phyloP scores from a whole-genome alignment of 2,888 invertebrate genomes.

The Agelastica alni region DNA sequence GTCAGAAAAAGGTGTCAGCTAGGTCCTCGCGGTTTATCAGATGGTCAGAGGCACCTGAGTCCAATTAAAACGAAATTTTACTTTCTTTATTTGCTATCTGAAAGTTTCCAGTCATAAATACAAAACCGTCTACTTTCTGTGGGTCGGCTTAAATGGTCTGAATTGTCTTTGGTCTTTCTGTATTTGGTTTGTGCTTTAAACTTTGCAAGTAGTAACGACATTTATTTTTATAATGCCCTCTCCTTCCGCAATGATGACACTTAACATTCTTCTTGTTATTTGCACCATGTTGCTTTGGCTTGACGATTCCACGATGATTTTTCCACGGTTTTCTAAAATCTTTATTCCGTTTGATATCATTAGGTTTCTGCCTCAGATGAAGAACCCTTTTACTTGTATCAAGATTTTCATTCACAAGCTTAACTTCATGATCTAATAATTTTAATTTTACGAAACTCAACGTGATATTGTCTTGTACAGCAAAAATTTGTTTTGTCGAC shows the following conservation, averaged over 20 bases:
- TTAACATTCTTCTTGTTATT: conserved; percentile 25
- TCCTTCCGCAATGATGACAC: conserved; percentile 45
- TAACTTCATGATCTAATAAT: conserved; percentile 35
- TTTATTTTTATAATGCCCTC: conserved; percentile 43
- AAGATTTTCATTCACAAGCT: conserved; percentile 18
- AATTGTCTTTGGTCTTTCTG: conserved; percentile 25
- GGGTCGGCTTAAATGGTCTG: conserved; percentile 33
- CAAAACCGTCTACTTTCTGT: conserved; percentile 23
- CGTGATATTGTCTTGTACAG: conserved; percentile 40
- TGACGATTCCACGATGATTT: background rate
- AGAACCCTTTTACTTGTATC: conserved; percentile 11
- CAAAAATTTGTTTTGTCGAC: background rate
- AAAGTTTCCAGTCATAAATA: conserved; percentile 21
- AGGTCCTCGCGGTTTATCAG: conserved; percentile 29
- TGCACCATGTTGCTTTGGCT: background rate
- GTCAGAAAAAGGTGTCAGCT: conserved; percentile 28
- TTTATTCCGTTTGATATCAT: background rate
- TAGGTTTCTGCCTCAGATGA: background rate
- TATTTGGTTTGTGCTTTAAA: conserved; percentile 24
- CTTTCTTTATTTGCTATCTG: conserved; percentile 1
- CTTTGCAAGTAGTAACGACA: conserved; percentile 35
- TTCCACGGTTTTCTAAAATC: conserved; percentile 2
- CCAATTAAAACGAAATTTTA: conserved; percentile 27
- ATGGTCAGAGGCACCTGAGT: conserved; percentile 36
- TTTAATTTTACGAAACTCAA: conserved; percentile 48